Evolutionary conservation across 1,140 invertebrate genomes (phyloP).

Genomic region (Bilobella aurantiaca): DNA sequence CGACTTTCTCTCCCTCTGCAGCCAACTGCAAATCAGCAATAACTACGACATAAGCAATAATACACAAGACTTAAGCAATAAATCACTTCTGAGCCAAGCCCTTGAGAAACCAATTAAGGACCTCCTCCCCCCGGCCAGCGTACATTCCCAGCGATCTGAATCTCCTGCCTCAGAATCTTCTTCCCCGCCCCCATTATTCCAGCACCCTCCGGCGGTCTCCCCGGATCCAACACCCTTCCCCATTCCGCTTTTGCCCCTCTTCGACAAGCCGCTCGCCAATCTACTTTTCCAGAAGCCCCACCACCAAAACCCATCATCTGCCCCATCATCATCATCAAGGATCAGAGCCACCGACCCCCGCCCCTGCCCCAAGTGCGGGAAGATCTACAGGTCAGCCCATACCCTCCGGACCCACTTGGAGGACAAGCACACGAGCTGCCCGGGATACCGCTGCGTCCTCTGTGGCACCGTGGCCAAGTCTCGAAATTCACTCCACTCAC

Average conservation of each 20-base stretch:
- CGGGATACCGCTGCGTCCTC: conserved; percentile 77
- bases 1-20: neutral
- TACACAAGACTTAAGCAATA: neutral
- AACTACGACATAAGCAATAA: conserved; percentile 4
- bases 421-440: conserved; percentile 83
- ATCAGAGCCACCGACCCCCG: conserved; percentile 79
- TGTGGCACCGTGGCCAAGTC: conserved; percentile 86
- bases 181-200: neutral
- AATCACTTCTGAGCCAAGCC: neutral
- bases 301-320: neutral
- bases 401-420: conserved; percentile 79
- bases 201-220: neutral
- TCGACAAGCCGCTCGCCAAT: neutral
- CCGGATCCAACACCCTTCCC: neutral
- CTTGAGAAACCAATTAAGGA: neutral
- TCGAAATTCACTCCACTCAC: conserved; percentile 76
- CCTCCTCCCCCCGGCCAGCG: too few relatives aligned
- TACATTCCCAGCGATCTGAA: too few relatives aligned
- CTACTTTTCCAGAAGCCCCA: neutral
- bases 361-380: conserved; percentile 82
- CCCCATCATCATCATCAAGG: conserved; percentile 36
- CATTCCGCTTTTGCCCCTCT: neutral
- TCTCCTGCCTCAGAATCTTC: neutral
- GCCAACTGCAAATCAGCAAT: neutral
- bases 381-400: conserved; percentile 82